These are phyloP conservation scores for Ptychochromis oligacanthus DNA, from an alignment of 2,113 vertebrate genomes.

Conservation along the genomic window DNA sequence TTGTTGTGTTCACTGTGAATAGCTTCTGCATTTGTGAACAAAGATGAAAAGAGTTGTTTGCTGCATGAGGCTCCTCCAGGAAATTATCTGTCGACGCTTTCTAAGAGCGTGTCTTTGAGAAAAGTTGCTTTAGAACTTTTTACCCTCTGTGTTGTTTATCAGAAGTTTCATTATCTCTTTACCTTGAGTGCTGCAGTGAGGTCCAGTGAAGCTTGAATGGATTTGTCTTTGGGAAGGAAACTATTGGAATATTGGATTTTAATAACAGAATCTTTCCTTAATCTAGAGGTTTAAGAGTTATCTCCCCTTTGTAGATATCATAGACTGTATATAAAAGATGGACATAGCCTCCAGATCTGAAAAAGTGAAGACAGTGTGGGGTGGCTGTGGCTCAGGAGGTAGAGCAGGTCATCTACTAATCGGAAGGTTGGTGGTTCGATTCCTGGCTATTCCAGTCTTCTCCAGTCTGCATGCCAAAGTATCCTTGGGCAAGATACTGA, in stretches of 20 bases:
- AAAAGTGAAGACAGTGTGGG: background rate
- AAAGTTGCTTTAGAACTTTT: conserved; percentile 19
- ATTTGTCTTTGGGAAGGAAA: conserved; percentile 45
- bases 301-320: background rate
- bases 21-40: conserved; percentile 18
- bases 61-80: background rate
- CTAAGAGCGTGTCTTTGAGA: background rate
- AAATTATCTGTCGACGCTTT: background rate
- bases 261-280: background rate
- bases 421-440: too few relatives aligned
- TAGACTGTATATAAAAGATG: background rate
- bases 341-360: background rate
- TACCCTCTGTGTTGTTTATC: conserved; percentile 14
- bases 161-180: conserved; percentile 25
- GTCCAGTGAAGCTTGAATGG: conserved; percentile 41
- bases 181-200: conserved; percentile 3
- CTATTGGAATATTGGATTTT: conserved; percentile 60
- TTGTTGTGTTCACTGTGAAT: background rate
- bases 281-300: background rate
- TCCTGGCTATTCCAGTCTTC: too few relatives aligned
- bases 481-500: too few relatives aligned
- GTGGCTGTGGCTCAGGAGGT: too few relatives aligned
- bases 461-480: too few relatives aligned
- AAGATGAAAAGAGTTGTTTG: conserved; percentile 32
- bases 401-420: too few relatives aligned